Evolutionary conservation across 2,888 invertebrate species (phyloP), one percentile per base, ranked within the genome.

Genomic region (Priocnemis perturbator): DNA sequence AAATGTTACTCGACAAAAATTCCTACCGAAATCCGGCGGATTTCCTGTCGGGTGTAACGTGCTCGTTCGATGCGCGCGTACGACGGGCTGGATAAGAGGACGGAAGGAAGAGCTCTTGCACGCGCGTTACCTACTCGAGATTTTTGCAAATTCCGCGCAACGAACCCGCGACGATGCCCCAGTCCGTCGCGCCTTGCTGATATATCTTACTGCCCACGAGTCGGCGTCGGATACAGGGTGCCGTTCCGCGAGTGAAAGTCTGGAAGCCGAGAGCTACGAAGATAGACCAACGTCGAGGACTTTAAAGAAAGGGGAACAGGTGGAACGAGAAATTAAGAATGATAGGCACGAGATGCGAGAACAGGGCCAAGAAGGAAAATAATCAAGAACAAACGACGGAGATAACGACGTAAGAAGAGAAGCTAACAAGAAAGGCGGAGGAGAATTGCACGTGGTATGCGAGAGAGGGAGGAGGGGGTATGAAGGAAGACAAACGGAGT

Each of bases 141-240:
- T 76, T 75, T 76, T 76, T 73, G 64, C 73, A 48, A 70, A 75
- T 76, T 70, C 70, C 75, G 67, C 62, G 58, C 60, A 60, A 48
- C 30, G 61, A 60, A 26, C 17, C 17, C 60, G 19, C 50, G 60
- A 23, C 30, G 23, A n/a, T 44, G 59, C 64, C 77, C 69, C 77
- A 71, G 65, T 72, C 69, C 74, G 69, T 77, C 74, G 61, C 69
- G 72, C 58, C 60, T 47, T 61, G 59, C 64, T 63, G 74, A 71
- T 71, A 69, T 64, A 74, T 73, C 63, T 60, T 37, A 52, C 47
- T 55, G 48, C 20, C 56, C 67, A 20, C 60, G 68, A 53, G 48
- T 58, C 26, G 47, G 52, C 53, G 68, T 53, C 48, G 62, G 50
- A 56, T 67, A 74, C n/a, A n/a, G n/a, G n/a, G n/a, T 78, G 76